Conservation (phyloP, 2,797 vertebrate genomes). For the Corythornis leucogaster region DNA sequence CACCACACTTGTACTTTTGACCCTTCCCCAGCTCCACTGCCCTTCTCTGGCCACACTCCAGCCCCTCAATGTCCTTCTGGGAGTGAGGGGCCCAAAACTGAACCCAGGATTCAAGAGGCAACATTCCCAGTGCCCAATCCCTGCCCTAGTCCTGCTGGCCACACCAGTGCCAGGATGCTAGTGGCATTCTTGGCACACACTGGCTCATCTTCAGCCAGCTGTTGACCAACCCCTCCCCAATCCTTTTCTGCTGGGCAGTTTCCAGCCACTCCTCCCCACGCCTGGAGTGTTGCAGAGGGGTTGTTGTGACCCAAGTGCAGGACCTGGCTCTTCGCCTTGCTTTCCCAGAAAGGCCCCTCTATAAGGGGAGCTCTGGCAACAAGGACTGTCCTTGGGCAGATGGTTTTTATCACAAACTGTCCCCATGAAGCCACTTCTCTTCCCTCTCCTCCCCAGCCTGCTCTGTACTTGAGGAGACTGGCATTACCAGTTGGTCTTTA, state of each 20-base stretch:
- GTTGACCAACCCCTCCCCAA: background rate
- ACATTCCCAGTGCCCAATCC: too few relatives aligned
- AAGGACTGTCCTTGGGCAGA: background rate
- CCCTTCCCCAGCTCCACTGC: too few relatives aligned
- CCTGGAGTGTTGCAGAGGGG: too few relatives aligned
- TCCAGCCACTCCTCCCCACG: too few relatives aligned
- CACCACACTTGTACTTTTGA: too few relatives aligned
- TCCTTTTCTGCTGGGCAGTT: background rate
- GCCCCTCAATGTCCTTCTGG: too few relatives aligned
- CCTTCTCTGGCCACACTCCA: too few relatives aligned
- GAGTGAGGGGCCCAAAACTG: too few relatives aligned
- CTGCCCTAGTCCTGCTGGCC: background rate
- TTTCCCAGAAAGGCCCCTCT: background rate
- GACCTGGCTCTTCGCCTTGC: background rate
- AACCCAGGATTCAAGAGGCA: too few relatives aligned
- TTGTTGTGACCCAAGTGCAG: background rate
- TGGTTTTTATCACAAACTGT: background rate
- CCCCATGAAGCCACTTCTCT: background rate
- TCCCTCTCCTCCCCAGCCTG: background rate
- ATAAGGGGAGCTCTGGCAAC: background rate
- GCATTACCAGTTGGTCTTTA: background rate
- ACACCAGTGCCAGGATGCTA: background rate
- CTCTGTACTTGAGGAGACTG: background rate
- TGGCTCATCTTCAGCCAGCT: background rate
- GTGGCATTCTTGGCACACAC: background rate